These are phyloP conservation scores for Oryzias woworae DNA, from an alignment of 2,113 vertebrate species.

Conservation along the genomic window DNA sequence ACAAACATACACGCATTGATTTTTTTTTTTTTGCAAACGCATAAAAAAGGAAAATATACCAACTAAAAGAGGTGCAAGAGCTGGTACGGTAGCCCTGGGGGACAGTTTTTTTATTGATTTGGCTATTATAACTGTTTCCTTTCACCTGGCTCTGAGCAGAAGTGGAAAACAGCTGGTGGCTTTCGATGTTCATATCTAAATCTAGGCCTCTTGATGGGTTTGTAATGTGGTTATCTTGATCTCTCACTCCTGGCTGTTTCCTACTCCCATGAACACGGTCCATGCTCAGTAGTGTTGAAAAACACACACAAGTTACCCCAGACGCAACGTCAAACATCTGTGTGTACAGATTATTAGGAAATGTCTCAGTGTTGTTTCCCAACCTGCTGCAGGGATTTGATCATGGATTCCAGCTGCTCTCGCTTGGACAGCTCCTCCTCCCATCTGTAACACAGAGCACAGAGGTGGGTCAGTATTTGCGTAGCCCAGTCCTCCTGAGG, in stretches of 20 bases:
- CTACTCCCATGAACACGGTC: constrained; percentile 4
- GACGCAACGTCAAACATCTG: constrained; percentile 5
- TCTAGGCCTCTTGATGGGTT: constrained; percentile 41
- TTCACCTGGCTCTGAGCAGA: constrained; percentile 14
- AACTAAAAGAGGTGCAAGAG: constrained; percentile 10
- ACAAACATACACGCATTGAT: constrained; percentile 42
- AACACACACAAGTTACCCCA: background rate
- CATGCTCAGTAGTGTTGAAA: background rate
- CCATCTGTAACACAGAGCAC: constrained; percentile 86
- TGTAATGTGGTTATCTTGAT: constrained; percentile 51
- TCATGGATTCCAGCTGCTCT: constrained; percentile 87
- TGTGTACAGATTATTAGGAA: constrained; percentile 10
- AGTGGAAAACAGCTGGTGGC: constrained; percentile 27
- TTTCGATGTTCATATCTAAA: constrained; percentile 32
- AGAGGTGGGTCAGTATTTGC: constrained; percentile 56
- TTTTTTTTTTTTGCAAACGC: constrained; percentile 48
- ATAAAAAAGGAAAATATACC: constrained; percentile 11
- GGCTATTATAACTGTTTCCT: constrained; percentile 22
- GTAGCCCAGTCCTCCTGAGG: constrained; percentile 21
- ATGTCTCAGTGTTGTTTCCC: constrained; percentile 39
- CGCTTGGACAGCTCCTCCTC: constrained; percentile 90
- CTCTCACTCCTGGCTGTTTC: constrained; percentile 22
- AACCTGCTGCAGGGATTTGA: constrained; percentile 91
- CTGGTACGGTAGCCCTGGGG: constrained; percentile 16
- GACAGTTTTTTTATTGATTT: constrained; percentile 31